Base-by-base conservation (phyloP, 2,113 vertebrate species). In the Todiramphus chloris region DNA sequence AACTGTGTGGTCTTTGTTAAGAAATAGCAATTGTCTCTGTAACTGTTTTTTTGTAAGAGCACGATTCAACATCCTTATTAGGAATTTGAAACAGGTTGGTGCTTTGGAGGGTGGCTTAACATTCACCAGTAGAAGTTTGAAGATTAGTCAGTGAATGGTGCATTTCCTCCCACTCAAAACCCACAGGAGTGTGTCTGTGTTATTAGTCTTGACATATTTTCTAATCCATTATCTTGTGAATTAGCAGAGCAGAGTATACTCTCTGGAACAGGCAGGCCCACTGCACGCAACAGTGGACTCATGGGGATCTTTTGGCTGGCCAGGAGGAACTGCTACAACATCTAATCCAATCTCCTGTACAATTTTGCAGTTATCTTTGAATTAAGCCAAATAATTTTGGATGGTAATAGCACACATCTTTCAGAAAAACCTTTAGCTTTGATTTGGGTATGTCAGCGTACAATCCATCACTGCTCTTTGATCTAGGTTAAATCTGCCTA, bases 131-230 rank as follows among this genome's bases (percentile, higher is more conserved):
- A 66, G 81, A 95, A 95, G 91, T 96, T 95, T 90, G 91, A 93
- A 94, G 82, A 96, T 97, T 91, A 97, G 84, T 96, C 95, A 96
- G 64, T 93, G 93, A 79, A 93, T 85, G 58, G 87, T 87, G 90
- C 82, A 70, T 93, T 95, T 96, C 90, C 93, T 95, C 94, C 93
- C 74, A 95, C 95, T 91, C 89, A 82, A 87, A 96, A 93, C 75
- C 78, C 93, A 93, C 89, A 85, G 84, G 44, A 96, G 50, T 73
- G 81, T 91, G 74, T 79, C 89, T 93, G 63, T 85, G 87, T 95
- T 96, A 91, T 93, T 93, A 93, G 70, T 93, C 85, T 88, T 90
- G 90, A 87, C 90, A 55, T 96, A 37, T 93, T 96, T 97, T 94
- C 90, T 96, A 95, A 94, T 85, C 67, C 67, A 67, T 96, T 94